Evolutionary conservation across 1,140 invertebrate genomes (phyloP).

Genomic region (Brachionus rubens): DNA sequence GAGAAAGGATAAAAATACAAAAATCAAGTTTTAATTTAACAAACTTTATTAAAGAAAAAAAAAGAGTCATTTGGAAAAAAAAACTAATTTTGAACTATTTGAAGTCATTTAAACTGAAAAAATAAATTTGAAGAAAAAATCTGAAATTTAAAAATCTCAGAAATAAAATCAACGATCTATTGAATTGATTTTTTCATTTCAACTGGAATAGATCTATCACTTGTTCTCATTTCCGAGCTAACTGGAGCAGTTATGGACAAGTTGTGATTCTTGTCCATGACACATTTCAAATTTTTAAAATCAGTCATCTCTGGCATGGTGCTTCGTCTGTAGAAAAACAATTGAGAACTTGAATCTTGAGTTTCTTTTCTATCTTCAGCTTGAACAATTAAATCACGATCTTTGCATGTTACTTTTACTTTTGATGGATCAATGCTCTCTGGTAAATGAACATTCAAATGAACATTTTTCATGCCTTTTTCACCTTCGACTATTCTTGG

Average conservation of each 20-base stretch:
- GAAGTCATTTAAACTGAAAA: too few species aligned
- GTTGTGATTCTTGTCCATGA: slow-evolving; percentile 31
- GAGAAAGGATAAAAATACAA: too few species aligned
- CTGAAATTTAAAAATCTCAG: too few species aligned
- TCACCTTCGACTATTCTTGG: slow-evolving; percentile 36
- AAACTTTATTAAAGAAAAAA: too few species aligned
- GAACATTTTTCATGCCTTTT: slow-evolving; percentile 41
- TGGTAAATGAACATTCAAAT: slow-evolving; percentile 10
- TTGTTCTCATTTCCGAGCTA: background rate
- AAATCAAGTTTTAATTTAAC: too few species aligned
- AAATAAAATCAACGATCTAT: background rate
- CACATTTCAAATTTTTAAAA: slow-evolving; percentile 26
- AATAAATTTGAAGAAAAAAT: too few species aligned
- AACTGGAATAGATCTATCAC: slow-evolving; percentile 20
- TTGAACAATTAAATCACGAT: slow-evolving; percentile 45
- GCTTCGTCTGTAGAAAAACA: slow-evolving; percentile 38
- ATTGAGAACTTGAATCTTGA: slow-evolving; percentile 1
- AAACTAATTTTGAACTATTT: too few species aligned
- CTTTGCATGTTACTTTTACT: slow-evolving; percentile 46
- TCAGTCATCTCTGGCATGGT: slow-evolving; percentile 42
- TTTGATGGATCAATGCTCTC: slow-evolving; percentile 41
- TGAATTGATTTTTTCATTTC: slow-evolving; percentile 46
- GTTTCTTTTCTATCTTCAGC: slow-evolving; percentile 41
- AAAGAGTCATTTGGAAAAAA: too few species aligned
- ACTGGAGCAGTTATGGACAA: slow-evolving; percentile 18